phyloP scores from a whole-genome alignment of 2,113 vertebrate genomes.

The Corythaeola cristata region DNA sequence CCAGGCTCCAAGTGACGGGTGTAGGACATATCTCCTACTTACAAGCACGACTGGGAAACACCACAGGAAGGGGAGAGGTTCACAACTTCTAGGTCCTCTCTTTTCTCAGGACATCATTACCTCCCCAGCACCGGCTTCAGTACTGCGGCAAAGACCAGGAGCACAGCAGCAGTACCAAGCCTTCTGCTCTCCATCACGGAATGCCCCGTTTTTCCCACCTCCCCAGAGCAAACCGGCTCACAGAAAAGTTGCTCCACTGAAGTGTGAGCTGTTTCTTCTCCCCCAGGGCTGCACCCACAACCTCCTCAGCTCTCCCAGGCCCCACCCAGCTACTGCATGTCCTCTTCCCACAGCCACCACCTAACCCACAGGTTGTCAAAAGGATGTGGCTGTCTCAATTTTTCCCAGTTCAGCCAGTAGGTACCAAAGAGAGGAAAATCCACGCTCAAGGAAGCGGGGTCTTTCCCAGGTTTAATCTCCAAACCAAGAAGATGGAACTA shows the following conservation, averaged over 20 bases:
- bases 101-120: neutral
- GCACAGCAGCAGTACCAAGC: neutral
- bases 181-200: neutral
- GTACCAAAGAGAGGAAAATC: neutral
- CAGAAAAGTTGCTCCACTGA: neutral
- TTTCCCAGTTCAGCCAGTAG: neutral
- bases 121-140: neutral
- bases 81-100: neutral
- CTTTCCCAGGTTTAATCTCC: neutral
- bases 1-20: neutral
- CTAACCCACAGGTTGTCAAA: neutral
- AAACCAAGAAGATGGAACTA: neutral
- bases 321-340: neutral
- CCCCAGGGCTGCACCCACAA: neutral
- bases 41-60: neutral
- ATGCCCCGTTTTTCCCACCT: neutral
- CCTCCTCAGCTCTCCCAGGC: neutral
- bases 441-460: neutral
- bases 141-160: accelerated
- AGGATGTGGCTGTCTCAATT: neutral
- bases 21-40: neutral
- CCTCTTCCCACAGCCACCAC: neutral
- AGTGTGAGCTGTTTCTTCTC: neutral
- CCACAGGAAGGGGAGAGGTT: neutral
- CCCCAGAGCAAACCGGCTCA: neutral